Conservation (phyloP, 2,797 vertebrate species). For the Pteropus rufus region DNA sequence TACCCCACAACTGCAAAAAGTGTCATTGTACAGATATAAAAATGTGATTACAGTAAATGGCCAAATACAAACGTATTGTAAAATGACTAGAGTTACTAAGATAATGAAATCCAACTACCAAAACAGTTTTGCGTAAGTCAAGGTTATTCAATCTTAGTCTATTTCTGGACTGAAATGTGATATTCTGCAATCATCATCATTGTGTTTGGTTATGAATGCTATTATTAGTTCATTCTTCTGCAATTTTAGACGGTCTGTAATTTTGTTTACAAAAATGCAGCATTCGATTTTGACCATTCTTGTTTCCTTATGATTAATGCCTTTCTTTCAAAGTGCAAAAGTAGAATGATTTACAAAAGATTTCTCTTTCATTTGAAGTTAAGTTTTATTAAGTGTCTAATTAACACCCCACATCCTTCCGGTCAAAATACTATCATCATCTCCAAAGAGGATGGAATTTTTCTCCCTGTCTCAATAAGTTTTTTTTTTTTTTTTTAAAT, state of each 20-base stretch:
- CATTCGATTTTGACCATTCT: constrained; percentile 77
- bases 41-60: constrained; percentile 84
- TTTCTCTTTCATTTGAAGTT: constrained; percentile 77
- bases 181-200: background rate
- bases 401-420: constrained; percentile 65
- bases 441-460: constrained; percentile 75
- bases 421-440: constrained; percentile 75
- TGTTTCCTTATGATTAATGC: constrained; percentile 72
- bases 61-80: constrained; percentile 84
- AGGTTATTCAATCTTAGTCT: constrained; percentile 60
- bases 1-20: constrained; percentile 85
- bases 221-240: constrained; percentile 62
- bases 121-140: constrained; percentile 65
- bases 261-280: constrained; percentile 84
- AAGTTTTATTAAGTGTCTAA: constrained; percentile 72
- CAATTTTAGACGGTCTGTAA: constrained; percentile 71
- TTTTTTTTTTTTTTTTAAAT: constrained; percentile 70
- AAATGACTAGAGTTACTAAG: constrained; percentile 83
- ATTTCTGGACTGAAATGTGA: constrained; percentile 64
- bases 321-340: constrained; percentile 84
- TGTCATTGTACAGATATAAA: constrained; percentile 89
- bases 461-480: constrained; percentile 69
- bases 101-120: constrained; percentile 74
- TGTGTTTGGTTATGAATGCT: constrained; percentile 74
- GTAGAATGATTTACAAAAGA: constrained; percentile 77